Evolutionary conservation across 2,113 vertebrate genomes (phyloP).

Genomic region (Tonatia bakeri): DNA sequence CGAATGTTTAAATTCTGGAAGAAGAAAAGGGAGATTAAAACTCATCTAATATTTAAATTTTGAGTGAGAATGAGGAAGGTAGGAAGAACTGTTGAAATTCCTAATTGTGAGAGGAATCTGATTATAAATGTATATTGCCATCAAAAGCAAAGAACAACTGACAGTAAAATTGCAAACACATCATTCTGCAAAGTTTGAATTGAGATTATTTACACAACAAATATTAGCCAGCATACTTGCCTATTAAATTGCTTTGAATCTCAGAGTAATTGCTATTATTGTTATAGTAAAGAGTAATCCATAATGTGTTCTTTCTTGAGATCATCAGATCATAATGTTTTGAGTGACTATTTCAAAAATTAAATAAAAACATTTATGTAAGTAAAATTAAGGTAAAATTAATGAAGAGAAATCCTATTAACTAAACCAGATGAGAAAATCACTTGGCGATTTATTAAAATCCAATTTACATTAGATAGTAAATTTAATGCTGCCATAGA

Average conservation of each 20-base stretch:
- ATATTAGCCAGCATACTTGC: not conserved
- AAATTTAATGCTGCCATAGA: slow-evolving; percentile 19
- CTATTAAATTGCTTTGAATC: slow-evolving; percentile 18
- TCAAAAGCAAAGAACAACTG: not conserved
- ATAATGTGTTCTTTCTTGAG: slow-evolving; percentile 18
- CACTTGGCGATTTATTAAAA: slow-evolving; percentile 7
- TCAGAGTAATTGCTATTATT: not conserved
- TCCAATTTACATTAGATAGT: not conserved
- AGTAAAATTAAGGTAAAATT: slow-evolving; percentile 23
- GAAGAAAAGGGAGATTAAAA: not conserved
- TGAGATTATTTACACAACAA: not conserved
- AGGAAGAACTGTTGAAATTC: not conserved
- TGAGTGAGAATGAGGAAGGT: not conserved
- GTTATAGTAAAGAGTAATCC: not conserved
- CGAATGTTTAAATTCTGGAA: slow-evolving; percentile 9
- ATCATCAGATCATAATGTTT: not conserved
- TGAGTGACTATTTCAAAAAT: not conserved
- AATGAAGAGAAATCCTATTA: slow-evolving; percentile 6
- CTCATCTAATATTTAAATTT: not conserved
- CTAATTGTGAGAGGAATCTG: not conserved
- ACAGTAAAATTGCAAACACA: not conserved
- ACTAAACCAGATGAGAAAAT: slow-evolving; percentile 19
- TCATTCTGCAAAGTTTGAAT: slow-evolving; percentile 28
- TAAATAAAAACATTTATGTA: not conserved
- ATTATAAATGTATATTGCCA: not conserved